Percentiles rank a stretch among this genome's conserved stretches.
Evolutionary conservation across 2,888 invertebrate genomes (phyloP).

Genomic region (Protophormia terraenovae): DNA sequence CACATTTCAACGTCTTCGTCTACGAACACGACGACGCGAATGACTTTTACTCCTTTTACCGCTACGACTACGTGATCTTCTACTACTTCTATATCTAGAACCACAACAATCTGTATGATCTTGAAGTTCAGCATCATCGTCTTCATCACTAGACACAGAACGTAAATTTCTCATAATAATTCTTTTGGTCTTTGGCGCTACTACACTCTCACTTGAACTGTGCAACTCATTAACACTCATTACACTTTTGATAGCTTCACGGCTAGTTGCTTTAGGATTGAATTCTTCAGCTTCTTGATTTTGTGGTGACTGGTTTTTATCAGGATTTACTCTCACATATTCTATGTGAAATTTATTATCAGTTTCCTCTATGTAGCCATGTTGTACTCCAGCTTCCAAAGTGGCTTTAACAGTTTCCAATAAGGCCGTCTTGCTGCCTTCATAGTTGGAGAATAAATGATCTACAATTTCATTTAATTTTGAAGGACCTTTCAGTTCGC

Average conservation of each 20-base stretch:
- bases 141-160: background rate
- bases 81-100: background rate
- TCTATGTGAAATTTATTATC: background rate
- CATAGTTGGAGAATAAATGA: background rate
- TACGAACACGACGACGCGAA: background rate
- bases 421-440: background rate
- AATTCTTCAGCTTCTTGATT: too few species aligned
- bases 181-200: background rate
- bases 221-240: background rate
- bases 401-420: background rate
- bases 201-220: background rate
- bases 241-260: too few species aligned
- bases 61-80: conserved; percentile 10
- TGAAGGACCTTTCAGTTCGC: conserved; percentile 4
- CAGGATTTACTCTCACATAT: too few species aligned
- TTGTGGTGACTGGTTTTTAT: too few species aligned
- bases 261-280: too few species aligned
- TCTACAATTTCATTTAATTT: background rate
- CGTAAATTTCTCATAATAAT: background rate
- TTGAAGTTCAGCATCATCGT: background rate
- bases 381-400: conserved; percentile 26
- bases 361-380: background rate
- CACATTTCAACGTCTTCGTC: background rate
- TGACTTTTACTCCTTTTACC: background rate
- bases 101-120: background rate